Evolutionary conservation across 2,888 invertebrate species (phyloP).

Genomic region (Rapana venosa): DNA sequence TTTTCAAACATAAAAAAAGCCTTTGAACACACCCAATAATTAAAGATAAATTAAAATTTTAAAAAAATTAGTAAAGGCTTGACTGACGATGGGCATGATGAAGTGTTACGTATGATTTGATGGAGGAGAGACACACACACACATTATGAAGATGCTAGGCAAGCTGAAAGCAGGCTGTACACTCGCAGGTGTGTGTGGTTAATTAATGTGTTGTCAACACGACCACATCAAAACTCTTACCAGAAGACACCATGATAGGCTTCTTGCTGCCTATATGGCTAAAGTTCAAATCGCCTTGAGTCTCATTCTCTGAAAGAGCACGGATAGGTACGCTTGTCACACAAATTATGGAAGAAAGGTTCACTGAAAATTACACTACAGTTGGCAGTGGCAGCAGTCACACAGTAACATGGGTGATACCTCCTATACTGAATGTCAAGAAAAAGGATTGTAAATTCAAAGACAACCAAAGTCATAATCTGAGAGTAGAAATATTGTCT

Average conservation of each 20-base stretch:
- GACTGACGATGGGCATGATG: background rate
- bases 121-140: background rate
- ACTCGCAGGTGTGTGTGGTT: slow-evolving; percentile 9
- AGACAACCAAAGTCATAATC: too few relatives aligned
- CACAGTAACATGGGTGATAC: too few relatives aligned
- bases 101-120: background rate
- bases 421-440: too few relatives aligned
- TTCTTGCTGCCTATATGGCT: slow-evolving; percentile 44
- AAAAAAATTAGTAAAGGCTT: background rate
- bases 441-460: too few relatives aligned
- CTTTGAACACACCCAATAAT: background rate
- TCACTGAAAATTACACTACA: background rate
- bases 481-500: too few relatives aligned
- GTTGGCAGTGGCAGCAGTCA: too few relatives aligned
- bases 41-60: background rate
- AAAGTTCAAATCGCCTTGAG: slow-evolving; percentile 44
- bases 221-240: slow-evolving; percentile 40
- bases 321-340: background rate
- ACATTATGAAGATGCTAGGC: background rate
- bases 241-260: slow-evolving; percentile 48
- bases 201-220: background rate
- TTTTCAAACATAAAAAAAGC: background rate
- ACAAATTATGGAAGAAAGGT: background rate
- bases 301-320: slow-evolving; percentile 45
- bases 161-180: slow-evolving; percentile 17